These are phyloP conservation scores for Mactromeris polynyma DNA, from an alignment of 2,888 invertebrate species.

Conservation along the genomic window DNA sequence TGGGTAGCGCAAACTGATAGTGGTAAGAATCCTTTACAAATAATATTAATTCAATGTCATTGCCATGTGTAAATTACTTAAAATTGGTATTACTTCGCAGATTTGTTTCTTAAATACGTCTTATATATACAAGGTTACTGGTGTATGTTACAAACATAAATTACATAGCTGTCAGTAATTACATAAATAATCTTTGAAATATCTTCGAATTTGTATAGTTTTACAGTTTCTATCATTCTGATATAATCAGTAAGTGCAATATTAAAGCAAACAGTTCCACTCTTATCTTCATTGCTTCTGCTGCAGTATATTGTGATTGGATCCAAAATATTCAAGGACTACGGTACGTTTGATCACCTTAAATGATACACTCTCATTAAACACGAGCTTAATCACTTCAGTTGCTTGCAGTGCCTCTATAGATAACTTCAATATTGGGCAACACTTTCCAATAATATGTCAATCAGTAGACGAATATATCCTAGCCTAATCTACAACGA, in stretches of 20 bases:
- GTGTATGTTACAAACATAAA: background rate
- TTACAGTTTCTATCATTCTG: background rate
- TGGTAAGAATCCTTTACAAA: too few species aligned
- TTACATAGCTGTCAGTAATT: too few species aligned
- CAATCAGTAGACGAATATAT: conserved; percentile 39
- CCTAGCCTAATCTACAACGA: conserved; percentile 33
- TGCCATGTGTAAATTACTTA: too few species aligned
- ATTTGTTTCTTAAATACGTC: too few species aligned
- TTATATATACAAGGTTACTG: background rate
- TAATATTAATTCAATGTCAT: too few species aligned
- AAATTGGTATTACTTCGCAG: too few species aligned
- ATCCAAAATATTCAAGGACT: conserved; percentile 16
- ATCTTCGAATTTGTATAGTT: conserved; percentile 1
- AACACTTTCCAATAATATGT: conserved; percentile 48
- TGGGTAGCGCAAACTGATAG: too few species aligned
- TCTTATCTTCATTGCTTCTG: background rate
- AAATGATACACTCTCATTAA: conserved; percentile 32
- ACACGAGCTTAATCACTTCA: conserved; percentile 28
- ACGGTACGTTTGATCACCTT: conserved; percentile 27
- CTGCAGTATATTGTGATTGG: background rate
- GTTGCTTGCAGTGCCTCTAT: conserved; percentile 7
- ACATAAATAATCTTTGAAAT: background rate
- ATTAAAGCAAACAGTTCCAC: background rate
- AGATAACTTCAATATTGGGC: conserved; percentile 37
- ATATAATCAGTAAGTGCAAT: background rate